Evolutionary conservation across 2,888 invertebrate genomes (phyloP), one percentile per base, ranked within the genome.

Genomic region (Cabera pusaria): DNA sequence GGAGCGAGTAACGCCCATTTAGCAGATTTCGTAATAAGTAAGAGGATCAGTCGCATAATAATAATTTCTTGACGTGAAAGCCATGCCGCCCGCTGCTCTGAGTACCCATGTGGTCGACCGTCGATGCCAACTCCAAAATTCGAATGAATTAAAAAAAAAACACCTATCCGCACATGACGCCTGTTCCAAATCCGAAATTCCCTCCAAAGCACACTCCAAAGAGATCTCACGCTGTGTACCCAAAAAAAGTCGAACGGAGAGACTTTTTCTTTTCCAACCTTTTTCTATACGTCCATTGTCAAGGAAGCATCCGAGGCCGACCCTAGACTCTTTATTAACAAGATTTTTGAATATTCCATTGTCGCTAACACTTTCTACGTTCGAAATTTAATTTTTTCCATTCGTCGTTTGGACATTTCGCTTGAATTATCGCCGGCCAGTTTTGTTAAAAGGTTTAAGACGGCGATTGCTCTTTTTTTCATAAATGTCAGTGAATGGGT

Each of bases 331-430:
- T 84, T 81, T 86, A 85, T 85, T 87, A 88, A 88, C 88, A 86
- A 85, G 87, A 87, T 87, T 83, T 52, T 82, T 77, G 81, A 79
- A 86, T 84, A 85, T 84, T 76, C 86, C 67, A 86, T 88, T 88
- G 88, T 87, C 77, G 72, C 84, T 82, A 86, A 88, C 88, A 88
- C 88, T 88, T 87, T 87, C 88, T 82, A 86, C 73, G 73, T 78
- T 85, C 69, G 62, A 79, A 77, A 75, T 79, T 77, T 62, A 64
- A 73, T 70, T 73, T 67, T 71, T 84, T 83, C 72, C 67, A 55
- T 56, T 45, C 63, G 57, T 69, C 74, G 75, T 85, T 86, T 85
- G 86, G 88, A 86, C 87, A 86, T 87, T 87, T 88, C 79, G 88
- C 86, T 85, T 88, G 87, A 87, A 79, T 85, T 88, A 88, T 87